Base-by-base conservation (phyloP, 2,888 invertebrate species). In the Eupeodes luniger region DNA sequence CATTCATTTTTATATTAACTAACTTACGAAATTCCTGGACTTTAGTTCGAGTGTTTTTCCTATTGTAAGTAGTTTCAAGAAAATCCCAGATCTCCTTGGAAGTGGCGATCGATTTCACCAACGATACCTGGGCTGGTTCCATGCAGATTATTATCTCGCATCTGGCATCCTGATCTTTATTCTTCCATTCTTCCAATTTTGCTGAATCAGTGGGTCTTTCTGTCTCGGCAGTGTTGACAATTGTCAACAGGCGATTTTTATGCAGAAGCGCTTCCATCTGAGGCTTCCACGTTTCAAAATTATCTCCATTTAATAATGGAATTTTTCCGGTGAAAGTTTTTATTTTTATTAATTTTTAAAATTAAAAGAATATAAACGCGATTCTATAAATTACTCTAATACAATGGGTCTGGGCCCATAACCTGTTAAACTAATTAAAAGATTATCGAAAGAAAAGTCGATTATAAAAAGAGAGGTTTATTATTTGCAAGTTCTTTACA, bases 21-120 rank as follows among this genome's bases (percentile, higher is more conserved):
- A 75, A 75, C 34, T 75, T 75, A 55, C 75, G 66, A 57, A 75
- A 81, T 75, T 81, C 57, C 51, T 81, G 44, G n/a, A 59, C 49
- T 51, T 75, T 67, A 34, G 40, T 44, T 36, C 66, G 27, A 19
- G 57, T 47, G n/a, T 57, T 75, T 44, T 74, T 75, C 57, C 66
- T 62, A 40, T 64, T 74, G 16, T 74, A 74, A 0, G 74, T 74
- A 2, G 53, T 34, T 7, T 59, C 66, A 7, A 51, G 61, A 34
- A 67, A 75, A 40, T 75, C n/a, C 74, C 81, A 81, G 55, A 81
- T 64, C 49, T 67, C 75, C 14, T 81, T 53, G 5, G 16, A 53
- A 5, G 53, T 53, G 53, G 53, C 53, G 16, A 53, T 81, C 6
- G 75, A 75, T 59, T 81, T 81, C 11, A 75, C 75, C 49, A 81